Percentiles rank a stretch among this genome's conserved stretches.
Conservation (phyloP, 2,113 vertebrate species). For the Microtus ochrogaster region DNA sequence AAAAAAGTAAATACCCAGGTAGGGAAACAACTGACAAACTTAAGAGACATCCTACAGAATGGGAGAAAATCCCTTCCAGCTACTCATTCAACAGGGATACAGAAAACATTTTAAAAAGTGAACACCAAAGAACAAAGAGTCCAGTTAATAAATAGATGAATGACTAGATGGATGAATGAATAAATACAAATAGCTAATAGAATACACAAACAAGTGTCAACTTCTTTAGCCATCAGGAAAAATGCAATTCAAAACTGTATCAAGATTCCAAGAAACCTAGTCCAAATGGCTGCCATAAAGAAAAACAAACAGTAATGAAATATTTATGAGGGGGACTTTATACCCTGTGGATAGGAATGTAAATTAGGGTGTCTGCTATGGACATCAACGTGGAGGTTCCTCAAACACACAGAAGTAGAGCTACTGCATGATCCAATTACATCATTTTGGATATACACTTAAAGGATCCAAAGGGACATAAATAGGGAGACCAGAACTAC, state of each 20-base stretch:
- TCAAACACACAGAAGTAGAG: background rate
- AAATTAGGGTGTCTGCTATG: background rate
- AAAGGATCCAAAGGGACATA: background rate
- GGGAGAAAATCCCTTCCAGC: background rate
- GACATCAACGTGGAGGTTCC: background rate
- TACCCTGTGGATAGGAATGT: background rate
- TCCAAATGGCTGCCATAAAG: background rate
- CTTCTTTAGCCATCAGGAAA: background rate
- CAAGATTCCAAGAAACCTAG: background rate
- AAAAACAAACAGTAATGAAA: background rate
- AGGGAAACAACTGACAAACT: background rate
- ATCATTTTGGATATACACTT: background rate
- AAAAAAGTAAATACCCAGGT: background rate
- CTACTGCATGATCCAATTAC: background rate
- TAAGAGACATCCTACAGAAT: background rate
- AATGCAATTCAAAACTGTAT: background rate
- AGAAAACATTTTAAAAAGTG: background rate
- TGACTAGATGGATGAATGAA: background rate
- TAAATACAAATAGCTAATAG: background rate
- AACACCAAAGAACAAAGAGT: background rate
- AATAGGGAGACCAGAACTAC: background rate
- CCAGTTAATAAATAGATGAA: background rate
- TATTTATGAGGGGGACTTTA: background rate
- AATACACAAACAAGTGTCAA: background rate
- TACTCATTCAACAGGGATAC: background rate